A percentile compares a stretch with the other conserved stretches of the same genome.
phyloP scores from a whole-genome alignment of 2,113 vertebrate genomes.

The Megaptera novaeangliae region DNA sequence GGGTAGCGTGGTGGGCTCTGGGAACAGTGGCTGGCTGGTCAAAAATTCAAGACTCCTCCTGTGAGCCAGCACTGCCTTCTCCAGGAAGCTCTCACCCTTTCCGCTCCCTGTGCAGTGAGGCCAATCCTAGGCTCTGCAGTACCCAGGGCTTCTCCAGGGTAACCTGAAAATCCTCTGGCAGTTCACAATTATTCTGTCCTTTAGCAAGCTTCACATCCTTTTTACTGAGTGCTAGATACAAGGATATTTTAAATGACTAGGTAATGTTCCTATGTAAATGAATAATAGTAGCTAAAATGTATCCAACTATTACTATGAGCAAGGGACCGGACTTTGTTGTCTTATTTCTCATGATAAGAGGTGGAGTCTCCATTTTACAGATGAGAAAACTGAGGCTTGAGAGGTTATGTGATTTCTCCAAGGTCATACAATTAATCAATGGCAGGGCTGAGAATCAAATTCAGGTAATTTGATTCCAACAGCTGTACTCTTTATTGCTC shows the following conservation, averaged over 20 bases:
- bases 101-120: background rate
- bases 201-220: background rate
- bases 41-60: background rate
- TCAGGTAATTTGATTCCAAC: background rate
- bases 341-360: background rate
- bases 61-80: background rate
- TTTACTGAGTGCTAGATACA: background rate
- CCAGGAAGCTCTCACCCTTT: background rate
- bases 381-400: background rate
- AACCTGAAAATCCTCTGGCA: background rate
- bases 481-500: background rate
- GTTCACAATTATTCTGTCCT: background rate
- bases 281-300: background rate
- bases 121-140: background rate
- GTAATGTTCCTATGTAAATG: background rate
- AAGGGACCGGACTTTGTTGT: background rate
- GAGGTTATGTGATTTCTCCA: background rate
- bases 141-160: background rate
- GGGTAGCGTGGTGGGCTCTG: background rate
- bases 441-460: background rate
- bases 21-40: background rate
- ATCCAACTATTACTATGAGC: background rate
- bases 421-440: background rate
- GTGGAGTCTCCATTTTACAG: background rate
- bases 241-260: slow-evolving; percentile 7